Evolutionary conservation across 35 echinoderm and acorn worm species (phyloP).

Genomic region (Chiridota heheva): DNA sequence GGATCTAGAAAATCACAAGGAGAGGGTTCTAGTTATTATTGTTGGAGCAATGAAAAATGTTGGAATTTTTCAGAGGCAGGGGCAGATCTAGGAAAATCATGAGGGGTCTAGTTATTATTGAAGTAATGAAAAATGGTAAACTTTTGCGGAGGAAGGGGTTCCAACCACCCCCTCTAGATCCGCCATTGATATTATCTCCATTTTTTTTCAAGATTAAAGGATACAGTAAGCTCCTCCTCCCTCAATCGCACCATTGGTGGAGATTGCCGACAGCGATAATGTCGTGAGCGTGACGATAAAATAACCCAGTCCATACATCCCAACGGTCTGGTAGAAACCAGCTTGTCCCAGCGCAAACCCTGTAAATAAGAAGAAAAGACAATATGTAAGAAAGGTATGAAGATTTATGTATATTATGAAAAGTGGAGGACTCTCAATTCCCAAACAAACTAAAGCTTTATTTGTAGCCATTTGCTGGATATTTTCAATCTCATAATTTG

Average conservation of each 20-base stretch:
- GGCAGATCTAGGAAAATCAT: too few species aligned
- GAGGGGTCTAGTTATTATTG: too few species aligned
- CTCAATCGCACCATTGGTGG: slow-evolving; percentile 97
- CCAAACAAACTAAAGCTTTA: not conserved
- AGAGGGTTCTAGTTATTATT: too few species aligned
- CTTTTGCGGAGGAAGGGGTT: too few species aligned
- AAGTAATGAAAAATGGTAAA: too few species aligned
- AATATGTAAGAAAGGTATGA: not conserved
- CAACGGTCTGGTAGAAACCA: slow-evolving; percentile 61
- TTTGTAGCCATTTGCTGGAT: not conserved
- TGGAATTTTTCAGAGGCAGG: too few species aligned
- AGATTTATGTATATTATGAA: not conserved
- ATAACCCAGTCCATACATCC: slow-evolving; percentile 81
- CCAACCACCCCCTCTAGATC: too few species aligned
- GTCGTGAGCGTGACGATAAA: slow-evolving; percentile 87
- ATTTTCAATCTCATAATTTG: not conserved
- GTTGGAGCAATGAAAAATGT: too few species aligned
- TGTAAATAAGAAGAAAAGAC: slow-evolving; percentile 39
- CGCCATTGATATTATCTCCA: too few species aligned
- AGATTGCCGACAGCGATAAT: slow-evolving; percentile 89
- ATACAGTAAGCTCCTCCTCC: slow-evolving; percentile 99
- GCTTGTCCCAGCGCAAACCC: slow-evolving; percentile 91
- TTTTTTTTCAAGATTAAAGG: slow-evolving; percentile 68
- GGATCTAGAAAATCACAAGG: too few species aligned
- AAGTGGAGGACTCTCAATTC: not conserved